These are phyloP conservation scores for Ciconia nigra DNA, from an alignment of 2,797 vertebrate genomes.

Conservation along the genomic window DNA sequence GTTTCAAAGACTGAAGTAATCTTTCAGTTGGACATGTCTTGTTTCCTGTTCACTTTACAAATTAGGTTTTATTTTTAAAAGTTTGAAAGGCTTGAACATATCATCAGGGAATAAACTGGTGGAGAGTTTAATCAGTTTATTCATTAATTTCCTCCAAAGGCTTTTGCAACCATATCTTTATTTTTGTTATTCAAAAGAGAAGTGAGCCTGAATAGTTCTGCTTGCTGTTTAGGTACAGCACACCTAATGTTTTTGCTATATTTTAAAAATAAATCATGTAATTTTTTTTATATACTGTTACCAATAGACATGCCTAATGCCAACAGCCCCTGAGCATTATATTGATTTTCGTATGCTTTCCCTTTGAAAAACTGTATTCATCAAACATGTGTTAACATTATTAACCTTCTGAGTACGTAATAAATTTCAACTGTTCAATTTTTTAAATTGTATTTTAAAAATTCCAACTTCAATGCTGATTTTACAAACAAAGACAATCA, in stretches of 20 bases:
- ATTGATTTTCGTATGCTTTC: not conserved
- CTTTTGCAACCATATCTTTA: not conserved
- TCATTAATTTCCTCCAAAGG: not conserved
- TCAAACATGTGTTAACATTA: not conserved
- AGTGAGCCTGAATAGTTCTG: not conserved
- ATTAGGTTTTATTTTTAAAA: slow-evolving; percentile 17
- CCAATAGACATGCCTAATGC: not conserved
- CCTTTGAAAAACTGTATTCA: not conserved
- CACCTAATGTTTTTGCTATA: not conserved
- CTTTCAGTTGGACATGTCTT: not conserved
- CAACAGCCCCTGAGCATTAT: not conserved
- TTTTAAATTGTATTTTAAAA: not conserved
- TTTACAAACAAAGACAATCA: not conserved
- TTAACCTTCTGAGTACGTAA: not conserved
- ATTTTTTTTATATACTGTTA: not conserved
- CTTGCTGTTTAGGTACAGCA: not conserved
- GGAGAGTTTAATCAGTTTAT: not conserved
- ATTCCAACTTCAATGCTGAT: not conserved
- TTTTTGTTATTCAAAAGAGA: not conserved
- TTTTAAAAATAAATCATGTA: not conserved
- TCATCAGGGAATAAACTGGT: not conserved
- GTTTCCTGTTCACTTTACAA: not conserved
- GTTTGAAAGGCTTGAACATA: not conserved
- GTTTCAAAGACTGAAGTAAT: slow-evolving; percentile 30
- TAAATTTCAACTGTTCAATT: not conserved